Evolutionary conservation across 2,113 vertebrate species (phyloP), one percentile per base, ranked within the genome.

Genomic region (Bujurquina vittata): DNA sequence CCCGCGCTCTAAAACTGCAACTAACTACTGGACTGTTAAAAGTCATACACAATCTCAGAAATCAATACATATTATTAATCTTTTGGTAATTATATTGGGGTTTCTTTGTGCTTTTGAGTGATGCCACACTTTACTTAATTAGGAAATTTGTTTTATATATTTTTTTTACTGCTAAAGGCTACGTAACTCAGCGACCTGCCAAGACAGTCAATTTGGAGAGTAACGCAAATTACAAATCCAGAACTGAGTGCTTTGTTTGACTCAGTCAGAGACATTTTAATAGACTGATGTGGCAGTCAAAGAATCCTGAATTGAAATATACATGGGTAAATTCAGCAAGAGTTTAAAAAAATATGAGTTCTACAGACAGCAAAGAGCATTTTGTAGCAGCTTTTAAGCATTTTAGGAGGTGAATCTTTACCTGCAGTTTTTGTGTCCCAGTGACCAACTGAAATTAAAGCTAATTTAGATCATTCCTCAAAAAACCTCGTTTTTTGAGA

Each of bases 1-100:
- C 55, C 72, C 10, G 4, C 65, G 63, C 79, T 88, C 81, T 88
- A 93, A 93, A 90, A 89, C 40, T 59, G 57, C 65, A 59, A 73
- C 63, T 46, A 67, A 67, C 40, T 87, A 72, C 35, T 67, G 59
- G 77, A 29, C 83, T 84, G 83, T 83, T 73, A 79, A 88, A 85
- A 79, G 12, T 31, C 7, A 18, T 17, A 22, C 76, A 81, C 75
- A 69, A 35, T 23, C 77, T 81, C 55, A 5, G 78, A 72, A 31
- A 54, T 22, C 31, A 65, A 77, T 63, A 61, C 6, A 72, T 72
- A 54, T 52, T 31, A 63, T 75, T 83, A 40, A 80, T 17, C 37
- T 43, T 73, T 78, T 75, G 40, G 72, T 75, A 54, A 54, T 14
- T 33, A 72, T 54, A 33, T 54, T 18, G 49, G 1, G 49, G 15